A percentile compares a stretch with the other conserved stretches of the same genome.
Evolutionary conservation across 2,888 invertebrate genomes (phyloP).

Genomic region (Lobophora halterata): DNA sequence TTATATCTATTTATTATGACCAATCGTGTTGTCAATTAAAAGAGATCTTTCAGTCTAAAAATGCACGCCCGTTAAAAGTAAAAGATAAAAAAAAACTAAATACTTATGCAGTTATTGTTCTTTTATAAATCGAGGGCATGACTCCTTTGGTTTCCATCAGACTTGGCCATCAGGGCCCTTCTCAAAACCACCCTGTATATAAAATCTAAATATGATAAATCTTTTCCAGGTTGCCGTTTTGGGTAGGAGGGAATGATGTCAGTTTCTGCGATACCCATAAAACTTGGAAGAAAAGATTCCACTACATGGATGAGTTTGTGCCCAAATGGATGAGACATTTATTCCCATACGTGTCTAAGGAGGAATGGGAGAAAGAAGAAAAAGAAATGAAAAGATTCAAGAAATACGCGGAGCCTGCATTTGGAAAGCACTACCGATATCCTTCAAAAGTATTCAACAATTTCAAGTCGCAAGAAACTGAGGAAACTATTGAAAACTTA

Average conservation of each 20-base stretch:
- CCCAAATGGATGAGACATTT: slow-evolving; percentile 49
- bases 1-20: too few relatives aligned
- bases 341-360: slow-evolving; percentile 46
- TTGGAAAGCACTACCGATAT: slow-evolving; percentile 53
- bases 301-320: slow-evolving; percentile 56
- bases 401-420: slow-evolving; percentile 51
- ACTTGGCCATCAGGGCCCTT: too few relatives aligned
- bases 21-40: too few relatives aligned
- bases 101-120: too few relatives aligned
- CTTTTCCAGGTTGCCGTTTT: slow-evolving; percentile 50
- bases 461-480: slow-evolving; percentile 26
- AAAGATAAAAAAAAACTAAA: too few relatives aligned
- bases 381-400: slow-evolving; percentile 45
- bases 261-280: slow-evolving; percentile 50
- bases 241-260: slow-evolving; percentile 50
- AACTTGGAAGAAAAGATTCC: slow-evolving; percentile 55
- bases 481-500: slow-evolving; percentile 38
- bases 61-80: too few relatives aligned
- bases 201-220: background rate
- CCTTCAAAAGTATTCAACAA: slow-evolving; percentile 30
- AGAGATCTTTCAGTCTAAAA: too few relatives aligned
- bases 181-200: too few relatives aligned
- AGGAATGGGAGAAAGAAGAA: slow-evolving; percentile 54
- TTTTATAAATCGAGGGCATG: too few relatives aligned
- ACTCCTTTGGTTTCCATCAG: too few relatives aligned